Evolutionary conservation across 2,888 invertebrate genomes (phyloP).

Genomic region (Calliopum simillimum): DNA sequence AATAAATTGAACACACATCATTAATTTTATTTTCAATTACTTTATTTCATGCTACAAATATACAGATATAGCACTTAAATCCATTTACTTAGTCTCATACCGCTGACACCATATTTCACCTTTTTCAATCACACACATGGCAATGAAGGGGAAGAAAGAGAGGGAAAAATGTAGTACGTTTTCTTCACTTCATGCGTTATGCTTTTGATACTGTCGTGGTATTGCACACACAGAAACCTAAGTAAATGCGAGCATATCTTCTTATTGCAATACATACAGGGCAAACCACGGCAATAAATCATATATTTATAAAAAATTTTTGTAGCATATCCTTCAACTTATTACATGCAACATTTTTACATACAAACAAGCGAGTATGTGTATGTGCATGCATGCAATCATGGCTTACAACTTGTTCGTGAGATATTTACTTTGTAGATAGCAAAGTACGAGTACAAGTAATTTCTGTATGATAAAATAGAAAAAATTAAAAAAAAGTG

Average conservation of each 20-base stretch:
- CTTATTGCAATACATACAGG: conserved; percentile 21
- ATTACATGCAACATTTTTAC: too few relatives aligned
- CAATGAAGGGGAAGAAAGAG: neutral
- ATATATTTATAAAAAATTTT: conserved; percentile 36
- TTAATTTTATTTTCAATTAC: conserved; percentile 17
- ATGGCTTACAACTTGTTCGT: too few relatives aligned
- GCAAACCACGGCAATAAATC: conserved; percentile 38
- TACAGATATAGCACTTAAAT: too few relatives aligned
- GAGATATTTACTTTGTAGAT: too few relatives aligned
- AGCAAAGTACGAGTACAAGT: neutral
- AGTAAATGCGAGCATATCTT: neutral
- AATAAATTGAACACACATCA: conserved; percentile 5
- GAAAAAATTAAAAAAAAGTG: neutral
- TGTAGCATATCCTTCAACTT: conserved; percentile 28
- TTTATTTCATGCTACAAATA: neutral
- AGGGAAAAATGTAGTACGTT: too few relatives aligned
- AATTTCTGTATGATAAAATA: neutral
- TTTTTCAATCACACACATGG: neutral
- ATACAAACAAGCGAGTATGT: too few relatives aligned
- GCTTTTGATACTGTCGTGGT: too few relatives aligned
- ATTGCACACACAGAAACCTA: too few relatives aligned
- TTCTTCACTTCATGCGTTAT: too few relatives aligned
- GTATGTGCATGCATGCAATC: too few relatives aligned
- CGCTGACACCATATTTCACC: too few relatives aligned
- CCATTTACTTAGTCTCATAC: too few relatives aligned